Evolutionary conservation across 1,140 invertebrate genomes (phyloP), one percentile per base, ranked within the genome.

Genomic region (Globodera rostochiensis): DNA sequence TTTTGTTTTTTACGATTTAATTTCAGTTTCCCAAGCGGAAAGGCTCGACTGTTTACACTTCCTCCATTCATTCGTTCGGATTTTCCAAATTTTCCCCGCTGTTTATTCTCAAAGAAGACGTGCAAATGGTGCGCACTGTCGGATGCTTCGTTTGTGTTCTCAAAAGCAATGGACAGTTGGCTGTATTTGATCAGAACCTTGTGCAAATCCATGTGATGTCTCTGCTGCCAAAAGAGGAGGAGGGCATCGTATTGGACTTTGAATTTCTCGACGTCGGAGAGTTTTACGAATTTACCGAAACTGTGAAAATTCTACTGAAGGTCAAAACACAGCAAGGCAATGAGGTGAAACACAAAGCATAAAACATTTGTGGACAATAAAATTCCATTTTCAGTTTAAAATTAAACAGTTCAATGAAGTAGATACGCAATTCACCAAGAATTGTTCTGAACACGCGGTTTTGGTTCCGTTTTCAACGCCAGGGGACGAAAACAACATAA

Each of bases 401-500:
- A 79, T 82, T 19, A 70, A 74, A 13, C 60, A 71, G n/a, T 70
- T 74, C 19, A 74, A 80, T 25, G 19, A 74, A 6, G 46, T 13
- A 13, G 67, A 49, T 6, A 47, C 50, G 0, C 78, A 74, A 25
- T 82, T 82, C 46, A 66, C 45, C 2, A 74, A 25, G n/a, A 15
- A 36, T 4, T 82, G 81, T 53, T 71, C 81, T 53, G 57, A 82
- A n/a, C 69, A 82, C 21, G 36, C 73, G 8, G 50, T 74, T 9
- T 67, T 82, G 78, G 45, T 82, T 6, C 79, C 79, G 45, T 36
- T 73, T 45, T 79, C 81, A 36, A 77, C 81, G 46, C 81, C 77
- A 15, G 74, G 74, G 25, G 81, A 82, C 69, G 81, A 82, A 46
- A 81, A 73, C n/a, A 82, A 69, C 69, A 82, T 82, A n/a, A 78